Evolutionary conservation across 2,888 invertebrate genomes (phyloP).

Genomic region (Ctenicera cuprea): DNA sequence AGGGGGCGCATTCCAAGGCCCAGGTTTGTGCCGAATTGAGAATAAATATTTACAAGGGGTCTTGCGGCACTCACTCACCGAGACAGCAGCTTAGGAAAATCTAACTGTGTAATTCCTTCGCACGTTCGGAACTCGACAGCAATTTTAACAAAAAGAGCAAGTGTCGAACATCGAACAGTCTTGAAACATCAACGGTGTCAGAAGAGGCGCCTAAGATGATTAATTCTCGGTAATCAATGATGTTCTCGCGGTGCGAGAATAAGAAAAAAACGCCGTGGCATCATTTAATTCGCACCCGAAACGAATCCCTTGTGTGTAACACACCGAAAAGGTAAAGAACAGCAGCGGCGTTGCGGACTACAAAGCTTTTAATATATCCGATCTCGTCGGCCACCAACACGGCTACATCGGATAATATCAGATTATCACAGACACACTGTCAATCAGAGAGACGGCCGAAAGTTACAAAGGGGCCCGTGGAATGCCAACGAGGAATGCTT

Average conservation of each 20-base stretch:
- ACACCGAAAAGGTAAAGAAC: constrained; percentile 40
- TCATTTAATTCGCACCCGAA: constrained; percentile 52
- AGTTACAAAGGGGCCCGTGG: constrained; percentile 50
- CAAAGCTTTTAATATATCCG: constrained; percentile 48
- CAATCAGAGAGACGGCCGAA: constrained; percentile 54
- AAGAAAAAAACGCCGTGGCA: constrained; percentile 34
- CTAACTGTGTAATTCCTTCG: constrained; percentile 38
- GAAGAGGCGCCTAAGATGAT: constrained; percentile 44
- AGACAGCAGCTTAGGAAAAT: constrained; percentile 32
- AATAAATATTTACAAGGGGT: constrained; percentile 52
- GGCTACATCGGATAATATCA: constrained; percentile 54
- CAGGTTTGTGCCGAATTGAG: constrained; percentile 35
- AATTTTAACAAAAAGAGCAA: constrained; percentile 38
- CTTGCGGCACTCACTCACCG: constrained; percentile 23
- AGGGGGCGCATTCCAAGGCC: constrained; percentile 43
- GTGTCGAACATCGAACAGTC: constrained; percentile 11
- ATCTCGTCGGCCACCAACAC: constrained; percentile 51
- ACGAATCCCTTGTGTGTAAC: constrained; percentile 39
- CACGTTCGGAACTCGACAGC: constrained; percentile 37
- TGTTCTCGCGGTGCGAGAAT: constrained; percentile 31
- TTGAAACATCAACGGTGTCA: background rate
- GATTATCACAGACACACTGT: constrained; percentile 55
- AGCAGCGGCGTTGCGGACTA: constrained; percentile 35
- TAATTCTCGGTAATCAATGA: constrained; percentile 45
- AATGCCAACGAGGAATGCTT: constrained; percentile 53